phyloP scores from a whole-genome alignment of 1,140 invertebrate genomes.

The Sesamia nonagrioides region DNA sequence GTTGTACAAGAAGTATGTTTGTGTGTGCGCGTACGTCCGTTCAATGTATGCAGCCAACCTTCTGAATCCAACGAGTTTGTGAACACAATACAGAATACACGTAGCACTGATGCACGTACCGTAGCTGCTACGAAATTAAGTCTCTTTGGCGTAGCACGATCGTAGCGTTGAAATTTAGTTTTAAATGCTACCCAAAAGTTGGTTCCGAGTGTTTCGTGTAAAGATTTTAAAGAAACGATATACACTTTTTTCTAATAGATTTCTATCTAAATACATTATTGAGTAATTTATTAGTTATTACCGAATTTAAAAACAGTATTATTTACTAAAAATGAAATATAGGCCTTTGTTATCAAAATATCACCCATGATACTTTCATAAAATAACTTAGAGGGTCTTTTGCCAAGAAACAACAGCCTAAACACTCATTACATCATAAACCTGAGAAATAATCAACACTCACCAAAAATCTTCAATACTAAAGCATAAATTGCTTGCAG shows the following conservation, averaged over 20 bases:
- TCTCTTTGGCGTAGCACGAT: conserved; percentile 35
- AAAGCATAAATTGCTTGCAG: too few species aligned
- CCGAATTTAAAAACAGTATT: too few species aligned
- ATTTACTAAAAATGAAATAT: too few species aligned
- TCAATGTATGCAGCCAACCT: background rate
- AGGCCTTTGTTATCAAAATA: too few species aligned
- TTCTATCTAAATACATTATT: background rate
- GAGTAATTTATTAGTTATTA: too few species aligned
- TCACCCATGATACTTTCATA: too few species aligned
- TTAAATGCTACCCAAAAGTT: conserved; percentile 12
- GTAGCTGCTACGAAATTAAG: conserved; percentile 39
- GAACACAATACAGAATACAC: background rate
- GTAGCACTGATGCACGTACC: conserved; percentile 14
- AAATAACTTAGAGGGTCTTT: too few species aligned
- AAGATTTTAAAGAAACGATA: background rate
- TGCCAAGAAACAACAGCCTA: too few species aligned
- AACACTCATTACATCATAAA: too few species aligned
- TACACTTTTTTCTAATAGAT: background rate
- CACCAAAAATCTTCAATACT: background rate
- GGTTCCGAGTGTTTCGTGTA: background rate
- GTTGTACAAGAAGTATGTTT: background rate
- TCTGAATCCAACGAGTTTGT: background rate
- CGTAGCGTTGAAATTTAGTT: conserved; percentile 30
- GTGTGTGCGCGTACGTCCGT: background rate
- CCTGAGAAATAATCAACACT: background rate